Evolutionary conservation across 2,888 invertebrate genomes (phyloP).

Genomic region (Dynastes maya): DNA sequence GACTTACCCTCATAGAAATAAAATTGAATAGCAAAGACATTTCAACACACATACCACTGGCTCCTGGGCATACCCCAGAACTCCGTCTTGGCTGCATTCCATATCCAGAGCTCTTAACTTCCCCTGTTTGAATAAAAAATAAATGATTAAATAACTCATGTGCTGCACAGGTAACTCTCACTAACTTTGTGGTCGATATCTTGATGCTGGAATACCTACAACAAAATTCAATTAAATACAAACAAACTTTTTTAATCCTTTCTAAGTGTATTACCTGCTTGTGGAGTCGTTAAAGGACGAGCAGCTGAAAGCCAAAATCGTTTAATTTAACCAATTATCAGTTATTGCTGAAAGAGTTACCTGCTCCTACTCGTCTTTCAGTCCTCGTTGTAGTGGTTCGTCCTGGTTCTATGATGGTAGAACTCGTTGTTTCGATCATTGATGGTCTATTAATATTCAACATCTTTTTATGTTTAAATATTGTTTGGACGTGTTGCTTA

Average conservation of each 20-base stretch:
- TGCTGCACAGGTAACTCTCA: neutral
- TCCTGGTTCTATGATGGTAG: slow-evolving; percentile 22
- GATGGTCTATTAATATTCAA: slow-evolving; percentile 7
- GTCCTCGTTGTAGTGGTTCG: slow-evolving; percentile 23
- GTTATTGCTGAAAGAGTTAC: neutral
- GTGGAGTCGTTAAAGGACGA: slow-evolving; percentile 8
- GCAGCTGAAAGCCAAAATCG: slow-evolving; percentile 2
- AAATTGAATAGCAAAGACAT: too few relatives aligned
- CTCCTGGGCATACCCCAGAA: neutral
- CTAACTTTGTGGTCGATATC: slow-evolving; percentile 23
- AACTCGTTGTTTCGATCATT: slow-evolving; percentile 14
- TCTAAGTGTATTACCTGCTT: neutral
- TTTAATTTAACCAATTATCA: neutral
- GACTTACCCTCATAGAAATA: too few relatives aligned
- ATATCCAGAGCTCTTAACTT: slow-evolving; percentile 16
- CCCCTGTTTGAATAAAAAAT: neutral
- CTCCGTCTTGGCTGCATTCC: neutral
- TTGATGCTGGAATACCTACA: slow-evolving; percentile 3
- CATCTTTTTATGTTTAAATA: neutral
- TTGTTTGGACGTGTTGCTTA: neutral
- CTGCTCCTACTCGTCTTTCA: slow-evolving; percentile 11
- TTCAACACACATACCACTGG: too few relatives aligned
- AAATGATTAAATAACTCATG: neutral
- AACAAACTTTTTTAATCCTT: neutral
- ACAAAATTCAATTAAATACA: neutral